Percentiles rank a stretch among this genome's conserved stretches.
phyloP scores from a whole-genome alignment of 1,140 invertebrate genomes.

The Pseudachorutes palmiensis region DNA sequence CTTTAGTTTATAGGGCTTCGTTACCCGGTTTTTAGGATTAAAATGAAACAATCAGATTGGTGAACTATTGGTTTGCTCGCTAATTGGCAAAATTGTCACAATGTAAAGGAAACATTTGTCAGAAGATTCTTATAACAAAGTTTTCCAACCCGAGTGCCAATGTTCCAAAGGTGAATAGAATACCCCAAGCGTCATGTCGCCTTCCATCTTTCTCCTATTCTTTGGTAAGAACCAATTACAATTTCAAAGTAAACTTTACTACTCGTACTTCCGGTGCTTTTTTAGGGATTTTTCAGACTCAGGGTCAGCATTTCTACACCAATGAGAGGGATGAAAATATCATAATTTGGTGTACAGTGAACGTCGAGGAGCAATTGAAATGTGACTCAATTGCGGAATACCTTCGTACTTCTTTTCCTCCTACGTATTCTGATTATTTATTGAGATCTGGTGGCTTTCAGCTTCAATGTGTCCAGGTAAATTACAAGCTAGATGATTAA shows the following conservation, averaged over 20 bases:
- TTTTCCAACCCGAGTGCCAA: neutral
- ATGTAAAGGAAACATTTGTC: too few species aligned
- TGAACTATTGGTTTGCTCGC: too few species aligned
- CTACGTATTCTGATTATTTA: slow-evolving; percentile 20
- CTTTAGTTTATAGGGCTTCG: too few species aligned
- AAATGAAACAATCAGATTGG: too few species aligned
- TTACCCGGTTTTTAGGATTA: neutral
- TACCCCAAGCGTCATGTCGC: neutral
- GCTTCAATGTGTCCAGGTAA: slow-evolving; percentile 34
- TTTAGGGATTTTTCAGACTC: neutral
- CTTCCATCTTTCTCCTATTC: too few species aligned
- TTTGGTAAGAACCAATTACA: slow-evolving; percentile 9
- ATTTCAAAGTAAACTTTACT: neutral
- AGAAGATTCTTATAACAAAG: too few species aligned
- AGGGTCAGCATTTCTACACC: neutral
- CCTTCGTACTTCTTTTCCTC: slow-evolving; percentile 13
- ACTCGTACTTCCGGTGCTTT: neutral
- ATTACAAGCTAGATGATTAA: too few species aligned
- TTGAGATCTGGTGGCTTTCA: slow-evolving; percentile 6
- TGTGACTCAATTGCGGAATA: slow-evolving; percentile 27
- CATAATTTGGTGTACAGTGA: slow-evolving; percentile 35
- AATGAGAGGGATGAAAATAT: slow-evolving; percentile 20
- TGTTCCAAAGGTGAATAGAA: neutral
- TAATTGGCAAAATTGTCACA: too few species aligned
- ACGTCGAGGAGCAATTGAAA: slow-evolving; percentile 33